A percentile compares a stretch with the other conserved stretches of the same genome.
Evolutionary conservation across 2,888 invertebrate species (phyloP).

Genomic region (Plutella xylostella): DNA sequence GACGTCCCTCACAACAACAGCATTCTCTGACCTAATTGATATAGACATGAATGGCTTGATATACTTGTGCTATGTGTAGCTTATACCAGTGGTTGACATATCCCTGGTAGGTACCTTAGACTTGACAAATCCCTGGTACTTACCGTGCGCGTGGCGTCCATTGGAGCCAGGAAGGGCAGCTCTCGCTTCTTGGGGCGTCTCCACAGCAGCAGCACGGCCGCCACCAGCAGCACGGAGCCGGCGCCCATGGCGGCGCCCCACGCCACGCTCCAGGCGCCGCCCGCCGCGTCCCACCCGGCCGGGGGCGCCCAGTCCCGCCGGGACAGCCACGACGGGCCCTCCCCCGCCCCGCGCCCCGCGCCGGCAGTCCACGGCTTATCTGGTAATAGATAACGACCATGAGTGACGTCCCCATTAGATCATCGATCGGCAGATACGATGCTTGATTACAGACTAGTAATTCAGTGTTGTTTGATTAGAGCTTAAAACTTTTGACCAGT

Average conservation of each 20-base stretch:
- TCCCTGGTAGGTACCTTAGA: too few species aligned
- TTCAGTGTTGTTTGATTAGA: too few species aligned
- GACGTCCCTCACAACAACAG: too few species aligned
- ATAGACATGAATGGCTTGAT: too few species aligned
- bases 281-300: constrained; percentile 17
- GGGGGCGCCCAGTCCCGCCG: constrained; percentile 25
- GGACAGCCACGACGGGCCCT: constrained; percentile 20
- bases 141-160: constrained; percentile 51
- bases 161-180: constrained; percentile 41
- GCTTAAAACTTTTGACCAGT: too few species aligned
- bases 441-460: too few species aligned
- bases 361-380: constrained; percentile 56
- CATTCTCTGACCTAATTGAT: too few species aligned
- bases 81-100: too few species aligned
- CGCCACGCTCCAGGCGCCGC: constrained; percentile 48
- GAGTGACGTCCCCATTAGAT: not conserved
- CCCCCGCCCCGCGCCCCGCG: constrained; percentile 36
- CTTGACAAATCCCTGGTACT: too few species aligned
- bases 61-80: too few species aligned
- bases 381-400: constrained; percentile 52
- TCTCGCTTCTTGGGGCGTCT: constrained; percentile 39
- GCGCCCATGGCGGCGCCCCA: constrained; percentile 52
- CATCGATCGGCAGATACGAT: constrained; percentile 45
- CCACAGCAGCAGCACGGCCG: constrained; percentile 42
- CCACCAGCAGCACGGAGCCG: constrained; percentile 44